A percentile compares a stretch with the other conserved stretches of the same genome.
Conservation (phyloP, 2,797 vertebrate species). For the Heteromormyrus szaboi region DNA sequence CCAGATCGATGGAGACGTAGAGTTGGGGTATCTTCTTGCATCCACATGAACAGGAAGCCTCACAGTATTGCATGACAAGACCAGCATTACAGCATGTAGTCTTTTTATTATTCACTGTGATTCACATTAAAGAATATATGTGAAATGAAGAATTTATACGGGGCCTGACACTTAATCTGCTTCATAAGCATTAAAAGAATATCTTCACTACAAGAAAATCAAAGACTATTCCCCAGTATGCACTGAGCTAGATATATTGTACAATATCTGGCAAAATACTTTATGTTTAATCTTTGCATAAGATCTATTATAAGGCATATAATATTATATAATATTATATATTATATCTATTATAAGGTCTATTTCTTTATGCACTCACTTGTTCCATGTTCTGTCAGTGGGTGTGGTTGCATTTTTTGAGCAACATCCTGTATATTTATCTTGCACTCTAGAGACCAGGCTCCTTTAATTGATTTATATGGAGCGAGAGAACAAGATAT, state of each 20-base stretch:
- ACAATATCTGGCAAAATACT: not conserved
- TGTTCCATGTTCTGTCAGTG: not conserved
- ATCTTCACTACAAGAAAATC: not conserved
- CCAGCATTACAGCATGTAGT: not conserved
- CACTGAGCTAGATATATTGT: not conserved
- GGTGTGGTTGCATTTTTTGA: not conserved
- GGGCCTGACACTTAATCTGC: not conserved
- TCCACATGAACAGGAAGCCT: not conserved
- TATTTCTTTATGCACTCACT: not conserved
- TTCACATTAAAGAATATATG: not conserved
- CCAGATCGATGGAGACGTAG: not conserved
- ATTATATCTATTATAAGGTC: not conserved
- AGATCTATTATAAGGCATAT: too few relatives aligned
- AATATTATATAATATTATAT: too few relatives aligned
- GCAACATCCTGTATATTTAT: not conserved
- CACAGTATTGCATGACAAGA: not conserved
- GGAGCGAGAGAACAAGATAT: not conserved
- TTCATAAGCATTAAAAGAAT: not conserved
- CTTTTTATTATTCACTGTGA: not conserved
- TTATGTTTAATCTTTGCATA: not conserved
- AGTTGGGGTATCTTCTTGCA: not conserved
- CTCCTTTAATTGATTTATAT: not conserved
- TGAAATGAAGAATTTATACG: not conserved
- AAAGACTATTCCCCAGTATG: not conserved
- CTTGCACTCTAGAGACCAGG: not conserved